A percentile compares a stretch with the other conserved stretches of the same genome.
Evolutionary conservation across 2,797 vertebrate genomes (phyloP).

Genomic region (Kryptolebias ocellatus): DNA sequence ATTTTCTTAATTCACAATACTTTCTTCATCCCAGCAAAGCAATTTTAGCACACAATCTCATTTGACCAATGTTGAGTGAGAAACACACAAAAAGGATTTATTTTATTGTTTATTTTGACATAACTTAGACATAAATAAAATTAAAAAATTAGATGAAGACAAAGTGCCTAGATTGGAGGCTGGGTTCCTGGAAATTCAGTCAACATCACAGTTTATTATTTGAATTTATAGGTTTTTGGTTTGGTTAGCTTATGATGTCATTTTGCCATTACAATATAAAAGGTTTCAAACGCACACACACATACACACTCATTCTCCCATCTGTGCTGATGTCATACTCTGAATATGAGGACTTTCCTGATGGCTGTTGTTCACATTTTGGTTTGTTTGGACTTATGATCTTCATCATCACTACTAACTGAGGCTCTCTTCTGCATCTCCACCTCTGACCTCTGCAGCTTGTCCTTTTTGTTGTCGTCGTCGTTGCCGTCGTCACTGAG

Average conservation of each 20-base stretch:
- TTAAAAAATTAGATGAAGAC: background rate
- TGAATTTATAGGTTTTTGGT: background rate
- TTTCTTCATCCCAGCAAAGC: too few relatives aligned
- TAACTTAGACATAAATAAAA: conserved; percentile 39
- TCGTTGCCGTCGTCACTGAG: conserved; percentile 51
- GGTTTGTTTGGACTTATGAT: conserved; percentile 30
- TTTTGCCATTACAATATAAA: conserved; percentile 28
- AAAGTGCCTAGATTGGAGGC: background rate
- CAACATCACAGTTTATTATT: background rate
- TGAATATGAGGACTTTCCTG: background rate
- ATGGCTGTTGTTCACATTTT: conserved; percentile 59
- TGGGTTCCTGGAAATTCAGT: too few relatives aligned
- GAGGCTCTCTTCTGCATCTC: conserved; percentile 60
- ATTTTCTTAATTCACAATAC: too few relatives aligned
- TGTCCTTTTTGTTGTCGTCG: conserved; percentile 54
- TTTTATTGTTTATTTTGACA: conserved; percentile 18
- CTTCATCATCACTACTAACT: conserved; percentile 5
- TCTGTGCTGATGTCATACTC: background rate
- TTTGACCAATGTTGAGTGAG: background rate
- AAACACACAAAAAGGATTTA: conserved; percentile 14
- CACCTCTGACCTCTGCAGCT: conserved; percentile 36
- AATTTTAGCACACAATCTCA: background rate
- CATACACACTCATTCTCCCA: conserved; percentile 4
- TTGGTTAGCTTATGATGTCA: background rate
- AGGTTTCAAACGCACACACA: conserved; percentile 8